These are phyloP conservation scores for Montipora efflorescens DNA, from an alignment of 64 coral and sea anemone genomes.

Conservation along the genomic window DNA sequence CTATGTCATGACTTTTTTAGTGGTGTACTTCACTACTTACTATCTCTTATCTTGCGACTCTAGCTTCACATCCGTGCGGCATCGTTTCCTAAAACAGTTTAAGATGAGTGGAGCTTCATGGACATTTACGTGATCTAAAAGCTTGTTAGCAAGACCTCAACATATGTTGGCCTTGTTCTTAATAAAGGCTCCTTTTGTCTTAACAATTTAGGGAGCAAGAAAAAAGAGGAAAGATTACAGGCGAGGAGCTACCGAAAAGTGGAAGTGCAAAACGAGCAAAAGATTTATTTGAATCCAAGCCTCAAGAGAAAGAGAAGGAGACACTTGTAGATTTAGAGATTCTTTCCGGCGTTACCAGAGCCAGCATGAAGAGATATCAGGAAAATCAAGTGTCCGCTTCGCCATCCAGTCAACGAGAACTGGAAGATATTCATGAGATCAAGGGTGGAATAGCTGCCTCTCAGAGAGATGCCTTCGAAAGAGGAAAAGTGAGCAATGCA, in stretches of 20 bases:
- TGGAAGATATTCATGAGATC: conserved; percentile 61
- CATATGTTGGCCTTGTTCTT: background rate
- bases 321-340: conserved; percentile 29
- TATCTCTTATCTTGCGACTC: too few species aligned
- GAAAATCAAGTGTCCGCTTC: conserved; percentile 44
- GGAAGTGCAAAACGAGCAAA: conserved; percentile 65
- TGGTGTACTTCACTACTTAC: too few species aligned
- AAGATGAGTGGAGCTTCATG: too few species aligned
- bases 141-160: background rate
- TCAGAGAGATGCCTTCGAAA: conserved; percentile 53
- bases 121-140: background rate
- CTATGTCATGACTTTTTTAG: too few species aligned
- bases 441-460: conserved; percentile 64
- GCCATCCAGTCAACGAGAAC: background rate
- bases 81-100: background rate
- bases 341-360: conserved; percentile 50
- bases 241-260: conserved; percentile 55
- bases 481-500: conserved; percentile 49
- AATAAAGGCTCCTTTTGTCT: background rate
- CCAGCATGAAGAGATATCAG: conserved; percentile 53
- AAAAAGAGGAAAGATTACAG: conserved; percentile 58
- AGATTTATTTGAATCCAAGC: conserved; percentile 35
- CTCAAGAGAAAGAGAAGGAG: conserved; percentile 26
- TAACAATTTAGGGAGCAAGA: conserved; percentile 7
- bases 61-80: too few species aligned